Evolutionary conservation across 2,888 invertebrate species (phyloP), one percentile per base, ranked within the genome.

Genomic region (Ormyrus nitidulus): DNA sequence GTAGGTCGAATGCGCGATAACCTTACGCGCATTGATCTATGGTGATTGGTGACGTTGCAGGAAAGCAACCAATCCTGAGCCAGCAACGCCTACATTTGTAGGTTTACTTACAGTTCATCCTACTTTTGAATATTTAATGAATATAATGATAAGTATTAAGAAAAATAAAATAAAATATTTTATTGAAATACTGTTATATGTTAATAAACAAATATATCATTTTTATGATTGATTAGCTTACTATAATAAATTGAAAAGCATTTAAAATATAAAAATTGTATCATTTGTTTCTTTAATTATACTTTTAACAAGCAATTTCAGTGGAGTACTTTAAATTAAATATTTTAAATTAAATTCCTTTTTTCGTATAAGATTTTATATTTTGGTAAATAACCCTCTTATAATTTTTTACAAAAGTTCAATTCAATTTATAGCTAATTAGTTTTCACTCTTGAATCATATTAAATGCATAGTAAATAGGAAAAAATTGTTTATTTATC

Each of bases 401-500:
- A 19, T 19, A 19, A 2, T 68, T 54, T 68, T 11, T 5, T 11
- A 44, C 6, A 19, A 11, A 54, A 68, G n/a, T 68, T 68, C 54
- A 64, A 10, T 62, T 8, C n/a, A 53, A 34, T 11, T 10, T 34
- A 13, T 48, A 53, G 13, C 9, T n/a, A 69, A 19, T 53, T 53
- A 66, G 56, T 46, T n/a, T 59, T 19, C 19, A 68, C 54, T 62
- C 11, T 62, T 62, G 46, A 62, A 66, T 34, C 19, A 10, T 53
- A 10, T 66, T 19, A 19, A 19, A 19, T 19, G 19, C 19, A 19
- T 19, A 19, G 8, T 64, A 53, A 76, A 53, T 69, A 58, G 9
- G 58, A 46, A 44, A 49, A 70, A 76, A 77, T 13, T 53, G 70
- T 70, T 19, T 61, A n/a, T 61, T 70, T 64, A 58, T 49, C 46